These are phyloP conservation scores for Trichonephila clavipes DNA, from an alignment of 1,140 invertebrate species.

Conservation along the genomic window DNA sequence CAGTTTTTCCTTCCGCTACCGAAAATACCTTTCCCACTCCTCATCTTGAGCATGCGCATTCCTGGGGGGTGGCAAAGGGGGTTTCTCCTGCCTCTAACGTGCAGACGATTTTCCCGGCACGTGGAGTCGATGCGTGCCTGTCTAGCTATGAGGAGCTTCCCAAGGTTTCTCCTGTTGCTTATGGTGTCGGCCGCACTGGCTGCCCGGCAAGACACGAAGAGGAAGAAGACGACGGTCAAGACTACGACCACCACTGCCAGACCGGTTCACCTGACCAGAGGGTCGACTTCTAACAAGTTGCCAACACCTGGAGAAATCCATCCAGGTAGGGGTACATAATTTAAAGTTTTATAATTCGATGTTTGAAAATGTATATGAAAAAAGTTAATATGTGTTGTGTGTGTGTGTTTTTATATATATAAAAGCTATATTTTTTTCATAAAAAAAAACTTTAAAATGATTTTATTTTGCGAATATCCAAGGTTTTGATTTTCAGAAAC, in stretches of 20 bases:
- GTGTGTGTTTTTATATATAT: too few species aligned
- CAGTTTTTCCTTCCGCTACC: not conserved
- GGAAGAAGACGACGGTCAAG: slow-evolving; percentile 45
- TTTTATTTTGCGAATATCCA: too few species aligned
- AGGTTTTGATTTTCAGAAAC: too few species aligned
- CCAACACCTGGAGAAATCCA: not conserved
- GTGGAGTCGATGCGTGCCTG: slow-evolving; percentile 41
- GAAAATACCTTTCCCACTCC: not conserved
- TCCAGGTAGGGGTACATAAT: slow-evolving; percentile 1
- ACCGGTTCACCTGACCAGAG: not conserved
- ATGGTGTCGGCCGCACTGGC: not conserved
- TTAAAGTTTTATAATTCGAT: not conserved
- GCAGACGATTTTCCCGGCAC: not conserved
- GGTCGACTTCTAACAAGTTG: slow-evolving; percentile 43
- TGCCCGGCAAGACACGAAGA: slow-evolving; percentile 45
- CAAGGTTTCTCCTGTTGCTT: not conserved
- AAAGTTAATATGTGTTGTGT: not conserved
- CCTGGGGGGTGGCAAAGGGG: not conserved
- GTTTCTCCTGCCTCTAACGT: slow-evolving; percentile 23
- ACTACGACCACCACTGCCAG: slow-evolving; percentile 28
- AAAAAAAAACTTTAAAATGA: too few species aligned
- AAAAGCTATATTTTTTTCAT: not conserved
- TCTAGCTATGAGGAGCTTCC: not conserved
- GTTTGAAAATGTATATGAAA: not conserved
- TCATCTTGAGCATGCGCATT: not conserved